phyloP scores from a whole-genome alignment of 64 coral and sea anemone species.

The Trachythela sp. region DNA sequence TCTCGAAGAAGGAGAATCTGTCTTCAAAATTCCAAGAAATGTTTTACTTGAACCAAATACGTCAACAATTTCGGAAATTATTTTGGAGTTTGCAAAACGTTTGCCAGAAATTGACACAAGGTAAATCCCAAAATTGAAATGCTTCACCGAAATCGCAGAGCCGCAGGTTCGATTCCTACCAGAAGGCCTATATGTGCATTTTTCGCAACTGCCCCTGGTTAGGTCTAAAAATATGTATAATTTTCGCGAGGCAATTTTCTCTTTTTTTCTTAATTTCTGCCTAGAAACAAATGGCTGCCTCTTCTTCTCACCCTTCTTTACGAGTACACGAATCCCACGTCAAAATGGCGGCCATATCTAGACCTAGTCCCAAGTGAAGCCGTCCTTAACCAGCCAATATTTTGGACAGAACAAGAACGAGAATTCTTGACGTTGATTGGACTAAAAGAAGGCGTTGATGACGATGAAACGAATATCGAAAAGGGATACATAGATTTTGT shows the following conservation, averaged over 20 bases:
- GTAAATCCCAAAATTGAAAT: constrained; percentile 30
- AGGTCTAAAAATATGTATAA: neutral
- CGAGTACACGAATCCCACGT: constrained; percentile 72
- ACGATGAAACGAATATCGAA: constrained; percentile 65
- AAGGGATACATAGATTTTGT: constrained; percentile 53
- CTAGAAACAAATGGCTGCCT: constrained; percentile 75
- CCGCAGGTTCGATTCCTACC: too few species aligned
- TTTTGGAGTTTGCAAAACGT: constrained; percentile 25
- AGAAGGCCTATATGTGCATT: too few species aligned
- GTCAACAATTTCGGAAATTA: constrained; percentile 53
- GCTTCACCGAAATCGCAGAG: too few species aligned
- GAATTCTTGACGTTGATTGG: constrained; percentile 55
- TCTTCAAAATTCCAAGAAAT: constrained; percentile 84
- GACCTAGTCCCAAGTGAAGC: constrained; percentile 57
- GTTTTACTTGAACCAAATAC: constrained; percentile 65
- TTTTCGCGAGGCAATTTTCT: neutral
- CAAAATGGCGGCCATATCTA: constrained; percentile 78
- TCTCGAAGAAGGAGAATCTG: constrained; percentile 52
- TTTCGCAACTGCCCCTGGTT: too few species aligned
- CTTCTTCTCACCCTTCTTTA: constrained; percentile 78
- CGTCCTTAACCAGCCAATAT: constrained; percentile 74
- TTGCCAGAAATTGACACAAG: constrained; percentile 7
- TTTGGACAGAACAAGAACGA: constrained; percentile 66
- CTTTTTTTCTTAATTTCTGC: neutral
- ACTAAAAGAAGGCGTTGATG: constrained; percentile 65